Evolutionary conservation across 2,888 invertebrate genomes (phyloP).

Genomic region (Habroteleia sp.): DNA sequence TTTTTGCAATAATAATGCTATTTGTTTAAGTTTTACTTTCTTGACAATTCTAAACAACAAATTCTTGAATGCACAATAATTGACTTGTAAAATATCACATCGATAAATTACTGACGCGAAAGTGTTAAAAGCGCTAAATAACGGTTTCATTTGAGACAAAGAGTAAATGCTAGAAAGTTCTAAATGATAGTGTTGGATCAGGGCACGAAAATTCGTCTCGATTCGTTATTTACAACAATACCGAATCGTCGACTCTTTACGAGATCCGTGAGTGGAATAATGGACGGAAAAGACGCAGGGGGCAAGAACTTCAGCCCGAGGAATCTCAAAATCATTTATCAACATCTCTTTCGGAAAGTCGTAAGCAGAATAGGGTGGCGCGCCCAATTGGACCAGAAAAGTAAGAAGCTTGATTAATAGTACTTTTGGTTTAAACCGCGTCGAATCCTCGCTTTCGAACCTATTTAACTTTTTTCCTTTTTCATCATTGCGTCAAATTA

Average conservation of each 20-base stretch:
- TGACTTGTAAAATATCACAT: constrained; percentile 7
- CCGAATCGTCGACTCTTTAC: constrained; percentile 52
- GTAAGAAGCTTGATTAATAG: constrained; percentile 63
- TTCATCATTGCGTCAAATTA: constrained; percentile 33
- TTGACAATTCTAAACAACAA: too few species aligned
- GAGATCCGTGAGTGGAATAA: constrained; percentile 55
- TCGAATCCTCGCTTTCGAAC: constrained; percentile 35
- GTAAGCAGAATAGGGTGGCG: constrained; percentile 61
- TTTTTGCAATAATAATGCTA: too few species aligned
- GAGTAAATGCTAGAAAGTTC: constrained; percentile 50
- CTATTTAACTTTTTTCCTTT: constrained; percentile 29
- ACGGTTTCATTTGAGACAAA: constrained; percentile 50
- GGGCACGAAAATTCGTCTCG: constrained; percentile 53
- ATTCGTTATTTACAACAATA: constrained; percentile 60
- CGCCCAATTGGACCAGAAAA: constrained; percentile 52
- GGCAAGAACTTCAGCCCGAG: constrained; percentile 41
- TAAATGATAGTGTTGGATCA: constrained; percentile 49
- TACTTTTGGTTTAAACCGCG: constrained; percentile 28
- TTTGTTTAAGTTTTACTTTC: too few species aligned
- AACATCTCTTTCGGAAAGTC: constrained; percentile 59
- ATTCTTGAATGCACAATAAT: too few species aligned
- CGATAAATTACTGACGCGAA: constrained; percentile 24
- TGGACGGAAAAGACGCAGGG: constrained; percentile 44
- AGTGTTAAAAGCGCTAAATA: constrained; percentile 47
- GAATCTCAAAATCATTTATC: constrained; percentile 61